A percentile compares a stretch with the other conserved stretches of the same genome.
phyloP scores from a whole-genome alignment of 2,113 vertebrate genomes.

The Protobothrops flavoviridis region DNA sequence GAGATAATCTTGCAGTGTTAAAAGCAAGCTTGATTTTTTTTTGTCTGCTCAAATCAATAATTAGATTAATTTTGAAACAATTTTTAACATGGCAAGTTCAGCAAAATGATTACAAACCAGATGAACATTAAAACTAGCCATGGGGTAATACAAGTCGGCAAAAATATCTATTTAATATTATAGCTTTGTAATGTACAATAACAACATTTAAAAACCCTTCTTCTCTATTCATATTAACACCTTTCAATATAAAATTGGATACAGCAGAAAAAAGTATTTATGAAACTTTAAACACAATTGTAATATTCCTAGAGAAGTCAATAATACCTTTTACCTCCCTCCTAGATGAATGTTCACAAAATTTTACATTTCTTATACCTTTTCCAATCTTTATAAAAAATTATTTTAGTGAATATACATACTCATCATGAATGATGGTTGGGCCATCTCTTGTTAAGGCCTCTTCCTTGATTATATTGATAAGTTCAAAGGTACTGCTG shows the following conservation, averaged over 20 bases:
- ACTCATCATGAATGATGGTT: constrained; percentile 99
- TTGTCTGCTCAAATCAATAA: constrained; percentile 56
- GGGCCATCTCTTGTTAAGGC: constrained; percentile 95
- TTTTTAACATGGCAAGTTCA: constrained; percentile 53
- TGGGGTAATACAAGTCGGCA: constrained; percentile 49
- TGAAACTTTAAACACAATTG: background rate
- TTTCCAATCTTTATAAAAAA: background rate
- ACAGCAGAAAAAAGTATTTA: background rate
- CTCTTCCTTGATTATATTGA: constrained; percentile 98
- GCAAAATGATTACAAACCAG: constrained; percentile 44
- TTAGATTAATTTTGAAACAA: constrained; percentile 61
- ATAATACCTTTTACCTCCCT: background rate
- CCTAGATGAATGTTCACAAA: background rate
- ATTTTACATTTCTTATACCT: background rate
- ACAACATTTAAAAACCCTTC: background rate
- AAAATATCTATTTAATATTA: constrained; percentile 41
- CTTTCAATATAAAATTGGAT: background rate
- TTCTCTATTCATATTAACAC: background rate
- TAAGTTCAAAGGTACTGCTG: constrained; percentile 96
- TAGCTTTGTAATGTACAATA: constrained; percentile 14
- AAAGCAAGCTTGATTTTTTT: constrained; percentile 35
- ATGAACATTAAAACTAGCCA: constrained; percentile 49
- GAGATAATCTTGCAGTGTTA: constrained; percentile 48
- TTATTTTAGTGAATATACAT: constrained; percentile 62
- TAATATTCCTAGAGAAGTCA: background rate